Conservation (phyloP, 1,140 invertebrate genomes). For the Hylyphantes graminicola region DNA sequence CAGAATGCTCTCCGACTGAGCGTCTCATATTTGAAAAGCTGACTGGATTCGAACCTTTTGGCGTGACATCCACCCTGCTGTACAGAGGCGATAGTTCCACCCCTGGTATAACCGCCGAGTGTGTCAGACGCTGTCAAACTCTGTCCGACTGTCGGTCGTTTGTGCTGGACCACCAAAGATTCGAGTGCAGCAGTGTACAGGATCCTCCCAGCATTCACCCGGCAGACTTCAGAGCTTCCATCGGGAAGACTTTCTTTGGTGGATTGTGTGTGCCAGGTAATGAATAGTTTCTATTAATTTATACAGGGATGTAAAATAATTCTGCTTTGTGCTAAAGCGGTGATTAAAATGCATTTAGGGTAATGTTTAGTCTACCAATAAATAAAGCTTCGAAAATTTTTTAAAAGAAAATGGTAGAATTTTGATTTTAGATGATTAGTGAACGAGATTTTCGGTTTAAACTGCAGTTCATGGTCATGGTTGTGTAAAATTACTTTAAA, state of each 20-base stretch:
- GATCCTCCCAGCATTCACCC: constrained; percentile 62
- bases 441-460: too few relatives aligned
- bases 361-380: background rate
- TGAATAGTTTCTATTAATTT: background rate
- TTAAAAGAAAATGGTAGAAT: too few relatives aligned
- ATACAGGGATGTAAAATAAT: background rate
- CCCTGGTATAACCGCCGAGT: constrained; percentile 68
- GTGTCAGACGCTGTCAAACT: constrained; percentile 66
- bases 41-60: constrained; percentile 68
- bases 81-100: constrained; percentile 62
- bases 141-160: constrained; percentile 68
- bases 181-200: constrained; percentile 47
- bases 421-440: too few relatives aligned
- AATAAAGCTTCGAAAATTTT: too few relatives aligned
- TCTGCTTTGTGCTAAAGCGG: background rate
- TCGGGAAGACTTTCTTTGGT: constrained; percentile 70
- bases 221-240: constrained; percentile 66
- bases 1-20: constrained; percentile 47
- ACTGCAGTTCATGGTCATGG: too few relatives aligned
- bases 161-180: constrained; percentile 68
- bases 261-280: constrained; percentile 66
- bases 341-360: background rate
- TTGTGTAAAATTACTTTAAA: too few relatives aligned
- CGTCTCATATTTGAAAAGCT: constrained; percentile 69
- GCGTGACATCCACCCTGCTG: constrained; percentile 65